Evolutionary conservation across 1,140 invertebrate genomes (phyloP).

Genomic region (Drosophila pruinosa): DNA sequence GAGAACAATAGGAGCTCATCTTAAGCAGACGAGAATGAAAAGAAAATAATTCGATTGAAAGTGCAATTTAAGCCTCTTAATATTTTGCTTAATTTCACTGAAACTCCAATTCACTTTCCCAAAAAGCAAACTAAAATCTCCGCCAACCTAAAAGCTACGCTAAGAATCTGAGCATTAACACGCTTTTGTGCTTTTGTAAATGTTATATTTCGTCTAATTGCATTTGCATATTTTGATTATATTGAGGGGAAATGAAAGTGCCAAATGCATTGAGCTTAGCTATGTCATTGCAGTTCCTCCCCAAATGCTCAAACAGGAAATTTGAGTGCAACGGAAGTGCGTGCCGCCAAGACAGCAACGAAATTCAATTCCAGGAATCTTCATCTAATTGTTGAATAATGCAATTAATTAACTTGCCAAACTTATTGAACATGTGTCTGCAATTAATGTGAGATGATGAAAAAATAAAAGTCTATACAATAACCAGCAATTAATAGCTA

Average conservation of each 20-base stretch:
- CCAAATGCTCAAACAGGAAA: slow-evolving; percentile 32
- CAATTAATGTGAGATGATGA: neutral
- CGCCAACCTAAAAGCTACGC: slow-evolving; percentile 30
- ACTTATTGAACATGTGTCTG: neutral
- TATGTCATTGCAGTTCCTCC: neutral
- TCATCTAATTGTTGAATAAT: slow-evolving; percentile 9
- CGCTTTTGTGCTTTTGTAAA: slow-evolving; percentile 37
- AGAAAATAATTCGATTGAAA: slow-evolving; percentile 20
- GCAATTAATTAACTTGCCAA: slow-evolving; percentile 7
- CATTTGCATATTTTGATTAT: slow-evolving; percentile 80
- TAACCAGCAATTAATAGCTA: neutral
- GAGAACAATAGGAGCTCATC: neutral
- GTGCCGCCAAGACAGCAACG: neutral
- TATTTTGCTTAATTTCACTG: slow-evolving; percentile 26
- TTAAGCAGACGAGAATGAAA: neutral
- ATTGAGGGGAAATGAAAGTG: slow-evolving; percentile 68
- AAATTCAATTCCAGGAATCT: slow-evolving; percentile 6
- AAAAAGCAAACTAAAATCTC: slow-evolving; percentile 32
- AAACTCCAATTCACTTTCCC: slow-evolving; percentile 23
- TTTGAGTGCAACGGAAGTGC: slow-evolving; percentile 41
- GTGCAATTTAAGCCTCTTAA: slow-evolving; percentile 27
- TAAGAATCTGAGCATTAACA: slow-evolving; percentile 44
- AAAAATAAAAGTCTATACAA: neutral
- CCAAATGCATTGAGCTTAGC: slow-evolving; percentile 58
- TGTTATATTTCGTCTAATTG: slow-evolving; percentile 68